Evolutionary conservation across 2,797 vertebrate genomes (phyloP), one percentile per base, ranked within the genome.

Genomic region (Somateria mollissima): DNA sequence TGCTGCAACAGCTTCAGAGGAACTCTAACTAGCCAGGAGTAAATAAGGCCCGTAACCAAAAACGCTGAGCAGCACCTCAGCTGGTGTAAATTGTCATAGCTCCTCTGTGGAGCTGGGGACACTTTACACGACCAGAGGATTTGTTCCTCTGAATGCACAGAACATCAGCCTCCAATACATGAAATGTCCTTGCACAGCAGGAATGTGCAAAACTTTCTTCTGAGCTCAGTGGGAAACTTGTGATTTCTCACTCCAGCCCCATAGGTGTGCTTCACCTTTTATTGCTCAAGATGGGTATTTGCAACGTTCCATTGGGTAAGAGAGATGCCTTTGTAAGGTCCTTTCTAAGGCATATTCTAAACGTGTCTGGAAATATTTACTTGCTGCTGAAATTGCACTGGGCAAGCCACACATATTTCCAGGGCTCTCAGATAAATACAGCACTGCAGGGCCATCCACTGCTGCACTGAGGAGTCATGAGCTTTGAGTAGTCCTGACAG

Each of bases 11-110:
- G 84, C 82, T 91, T 91, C 93, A 85, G 24, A 62, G 93, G 90
- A 95, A 32, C 91, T 89, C 84, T 91, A 91, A 87, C 95, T 74
- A 91, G 75, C 89, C 78, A 32, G 5, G 34, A 89, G 90, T 84
- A 91, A 93, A 89, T 66, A 91, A 75, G 66, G 76, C 72, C 81
- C 82, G 70, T 89, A 94, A 95, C 82, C 75, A 89, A 95, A 95
- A 94, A 49, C 7, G 45, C 92, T 95, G 93, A 92, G 84, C 81
- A 91, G 82, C 84, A 91, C 69, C 87, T 93, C 84, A 80, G 75
- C 54, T 77, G 62, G 75, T 72, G 61, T 89, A 93, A 91, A 94
- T 80, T 75, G 77, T 61, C 85, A 76, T 57, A 81, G 66, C 56
- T 39, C 36, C 64, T 90, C 80, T 47, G 34, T 62, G 78, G 81